Conservation (phyloP, 2,797 vertebrate genomes). For the Buceros bicornis region DNA sequence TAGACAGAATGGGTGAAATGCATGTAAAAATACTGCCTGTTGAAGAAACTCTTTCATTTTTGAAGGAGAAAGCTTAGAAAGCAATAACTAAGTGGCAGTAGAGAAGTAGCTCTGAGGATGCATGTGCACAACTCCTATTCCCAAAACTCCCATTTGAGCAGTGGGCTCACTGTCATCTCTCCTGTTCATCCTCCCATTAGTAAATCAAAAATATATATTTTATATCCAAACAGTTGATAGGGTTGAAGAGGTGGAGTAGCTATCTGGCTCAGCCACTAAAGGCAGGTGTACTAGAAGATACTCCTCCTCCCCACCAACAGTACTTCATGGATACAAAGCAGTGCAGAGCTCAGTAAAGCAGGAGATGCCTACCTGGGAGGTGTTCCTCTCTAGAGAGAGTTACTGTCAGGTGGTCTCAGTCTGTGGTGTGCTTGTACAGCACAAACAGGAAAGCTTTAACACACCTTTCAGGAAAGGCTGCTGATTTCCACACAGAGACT, state of each 20-base stretch:
- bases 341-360: neutral
- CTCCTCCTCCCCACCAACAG: fast-evolving
- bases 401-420: neutral
- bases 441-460: neutral
- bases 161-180: neutral
- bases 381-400: neutral
- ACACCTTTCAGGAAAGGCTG: neutral
- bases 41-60: constrained; percentile 59
- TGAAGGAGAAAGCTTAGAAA: constrained; percentile 19
- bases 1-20: constrained; percentile 67
- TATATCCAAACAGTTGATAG: neutral
- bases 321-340: neutral
- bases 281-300: neutral
- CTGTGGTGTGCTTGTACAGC: neutral
- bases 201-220: neutral
- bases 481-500: neutral
- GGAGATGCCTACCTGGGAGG: neutral
- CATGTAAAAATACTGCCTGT: constrained; percentile 47
- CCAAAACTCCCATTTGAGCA: neutral
- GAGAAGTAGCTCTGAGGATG: neutral
- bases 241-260: neutral
- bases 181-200: neutral
- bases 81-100: neutral
- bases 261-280: neutral
- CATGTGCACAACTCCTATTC: neutral